Base-by-base conservation (phyloP, 1,140 invertebrate genomes). In the Diachasma alloeum region DNA sequence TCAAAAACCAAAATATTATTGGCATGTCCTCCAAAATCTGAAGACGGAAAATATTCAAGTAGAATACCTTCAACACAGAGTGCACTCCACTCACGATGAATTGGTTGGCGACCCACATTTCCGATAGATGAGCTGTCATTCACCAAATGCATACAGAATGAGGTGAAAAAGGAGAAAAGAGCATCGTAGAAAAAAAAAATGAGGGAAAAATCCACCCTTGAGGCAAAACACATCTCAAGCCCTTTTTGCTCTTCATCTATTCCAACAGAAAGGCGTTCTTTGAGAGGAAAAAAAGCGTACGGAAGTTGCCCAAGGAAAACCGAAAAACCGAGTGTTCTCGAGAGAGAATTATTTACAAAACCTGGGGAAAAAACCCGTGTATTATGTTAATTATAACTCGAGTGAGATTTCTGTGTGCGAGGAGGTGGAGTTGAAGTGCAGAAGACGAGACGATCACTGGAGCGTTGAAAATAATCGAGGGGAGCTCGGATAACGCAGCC, bases 81-180 rank as follows among this genome's bases (percentile, higher is more conserved):
- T 71, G 22, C 42, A 71, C 39, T 42, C 42, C n/a, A 70, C 42
- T 26, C 24, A 46, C 5, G 8, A 26, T 75, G 42, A 68, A 75
- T 69, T 75, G 63, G 39, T 53, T 75, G 73, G 46, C 73, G 73
- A 75, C 73, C 73, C 63, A 75, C 11, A 75, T 75, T 68, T 56
- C 19, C 24, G 22, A 48, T 37, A 44, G 67, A 75, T 68, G 26
- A 10, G 44, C 53, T 37, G 26, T n/a, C n/a, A 31, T 37, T 31
- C 13, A 56, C 15, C 10, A 36, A 53, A 6, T 44, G 15, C 11
- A 75, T 17, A 17, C 15, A 36, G 31, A 39, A 42, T 37, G 19
- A 75, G 19, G 36, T 44, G 46, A 39, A 69, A 42, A 46, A 19
- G 6, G 31, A 56, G 53, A 69, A 70, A 75, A 75, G 74, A 70